These are phyloP conservation scores for Mythimna ferrago DNA, from an alignment of 2,888 invertebrate species.

Conservation along the genomic window DNA sequence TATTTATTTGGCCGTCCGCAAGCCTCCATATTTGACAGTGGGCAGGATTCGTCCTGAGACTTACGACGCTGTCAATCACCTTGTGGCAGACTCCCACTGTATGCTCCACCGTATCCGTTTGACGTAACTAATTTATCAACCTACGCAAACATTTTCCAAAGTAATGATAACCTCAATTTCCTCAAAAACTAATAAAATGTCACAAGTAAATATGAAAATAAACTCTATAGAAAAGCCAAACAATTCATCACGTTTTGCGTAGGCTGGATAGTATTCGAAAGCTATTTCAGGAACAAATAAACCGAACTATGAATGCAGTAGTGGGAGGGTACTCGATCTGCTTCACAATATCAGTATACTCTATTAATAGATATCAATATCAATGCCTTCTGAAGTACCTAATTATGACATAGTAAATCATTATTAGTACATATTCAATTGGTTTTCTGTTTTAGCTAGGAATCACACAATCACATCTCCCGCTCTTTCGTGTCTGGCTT, in stretches of 20 bases:
- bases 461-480: too few relatives aligned
- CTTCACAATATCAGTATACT: neutral
- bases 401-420: too few relatives aligned
- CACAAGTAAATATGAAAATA: neutral
- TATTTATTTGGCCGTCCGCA: too few relatives aligned
- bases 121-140: neutral
- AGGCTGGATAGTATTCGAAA: neutral
- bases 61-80: too few relatives aligned
- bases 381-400: neutral
- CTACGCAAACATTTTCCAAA: neutral
- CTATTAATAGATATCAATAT: conserved; percentile 2
- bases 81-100: too few relatives aligned
- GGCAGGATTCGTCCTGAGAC: too few relatives aligned
- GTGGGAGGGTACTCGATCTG: neutral
- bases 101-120: too few relatives aligned
- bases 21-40: too few relatives aligned
- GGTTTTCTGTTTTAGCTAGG: too few relatives aligned
- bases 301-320: neutral
- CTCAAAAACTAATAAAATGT: neutral
- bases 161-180: neutral
- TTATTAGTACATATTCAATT: too few relatives aligned
- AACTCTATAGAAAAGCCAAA: neutral
- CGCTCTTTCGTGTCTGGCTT: too few relatives aligned
- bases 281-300: conserved; percentile 13
- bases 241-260: neutral